Percentiles rank a stretch among this genome's conserved stretches.
Evolutionary conservation across 2,113 vertebrate genomes (phyloP).

Genomic region (Python bivittatus): DNA sequence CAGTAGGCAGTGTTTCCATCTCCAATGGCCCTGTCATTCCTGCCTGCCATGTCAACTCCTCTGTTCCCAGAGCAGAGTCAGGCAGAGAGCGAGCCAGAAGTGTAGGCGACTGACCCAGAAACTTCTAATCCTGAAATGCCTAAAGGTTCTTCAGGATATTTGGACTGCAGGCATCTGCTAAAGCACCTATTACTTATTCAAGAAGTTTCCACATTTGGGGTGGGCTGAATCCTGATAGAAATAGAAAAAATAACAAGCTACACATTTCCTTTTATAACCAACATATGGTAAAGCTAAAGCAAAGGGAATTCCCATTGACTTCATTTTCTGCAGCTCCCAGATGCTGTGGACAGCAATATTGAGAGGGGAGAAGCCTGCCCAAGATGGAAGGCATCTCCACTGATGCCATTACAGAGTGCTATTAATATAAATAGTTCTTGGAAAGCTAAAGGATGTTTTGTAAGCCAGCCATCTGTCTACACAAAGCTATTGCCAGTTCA

Average conservation of each 20-base stretch:
- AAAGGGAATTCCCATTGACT: not conserved
- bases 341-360: not conserved
- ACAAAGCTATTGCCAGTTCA: not conserved
- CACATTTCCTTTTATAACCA: not conserved
- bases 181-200: not conserved
- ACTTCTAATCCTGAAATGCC: not conserved
- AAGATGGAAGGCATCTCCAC: not conserved
- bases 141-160: not conserved
- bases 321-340: not conserved
- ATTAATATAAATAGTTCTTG: not conserved
- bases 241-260: not conserved
- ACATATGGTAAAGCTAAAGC: not conserved
- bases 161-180: not conserved
- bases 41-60: not conserved
- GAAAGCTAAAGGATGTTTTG: not conserved
- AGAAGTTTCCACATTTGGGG: not conserved
- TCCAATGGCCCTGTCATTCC: not conserved
- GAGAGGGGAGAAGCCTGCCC: not conserved
- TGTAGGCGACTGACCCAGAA: not conserved
- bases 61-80: not conserved
- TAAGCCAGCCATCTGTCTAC: not conserved
- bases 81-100: not conserved
- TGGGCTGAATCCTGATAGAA: not conserved
- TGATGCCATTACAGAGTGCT: not conserved
- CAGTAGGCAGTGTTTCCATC: not conserved